Evolutionary conservation across 1,140 invertebrate species (phyloP).

Genomic region (Drosophila nikananu): DNA sequence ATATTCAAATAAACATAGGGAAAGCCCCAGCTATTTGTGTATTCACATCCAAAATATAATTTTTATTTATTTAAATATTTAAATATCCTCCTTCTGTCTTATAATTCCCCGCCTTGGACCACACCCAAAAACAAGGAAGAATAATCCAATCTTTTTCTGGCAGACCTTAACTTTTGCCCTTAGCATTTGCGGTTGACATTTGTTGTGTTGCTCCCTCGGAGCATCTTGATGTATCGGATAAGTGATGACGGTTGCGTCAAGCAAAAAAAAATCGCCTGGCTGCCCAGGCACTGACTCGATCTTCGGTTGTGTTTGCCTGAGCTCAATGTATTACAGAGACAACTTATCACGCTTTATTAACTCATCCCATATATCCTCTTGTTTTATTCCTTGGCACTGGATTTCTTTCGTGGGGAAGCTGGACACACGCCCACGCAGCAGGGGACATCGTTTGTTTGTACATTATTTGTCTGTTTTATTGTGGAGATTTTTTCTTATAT

Average conservation of each 20-base stretch:
- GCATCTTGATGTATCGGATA: constrained; percentile 40
- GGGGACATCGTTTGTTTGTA: constrained; percentile 41
- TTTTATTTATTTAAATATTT: neutral
- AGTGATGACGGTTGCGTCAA: constrained; percentile 46
- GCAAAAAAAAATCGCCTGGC: constrained; percentile 6
- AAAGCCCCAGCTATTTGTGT: too few species aligned
- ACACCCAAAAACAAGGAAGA: neutral
- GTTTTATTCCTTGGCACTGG: constrained; percentile 27
- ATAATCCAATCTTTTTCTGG: constrained; percentile 36
- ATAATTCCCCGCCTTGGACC: neutral
- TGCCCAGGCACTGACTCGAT: constrained; percentile 9
- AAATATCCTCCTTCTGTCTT: neutral
- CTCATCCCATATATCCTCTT: constrained; percentile 29
- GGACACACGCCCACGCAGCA: constrained; percentile 15
- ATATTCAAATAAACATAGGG: too few species aligned
- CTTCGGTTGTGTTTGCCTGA: constrained; percentile 42
- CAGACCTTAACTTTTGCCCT: constrained; percentile 18
- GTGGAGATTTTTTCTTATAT: constrained; percentile 25
- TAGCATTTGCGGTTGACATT: constrained; percentile 28
- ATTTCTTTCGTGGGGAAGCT: constrained; percentile 14
- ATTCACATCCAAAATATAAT: too few species aligned
- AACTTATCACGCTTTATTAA: constrained; percentile 71
- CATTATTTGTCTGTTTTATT: constrained; percentile 39
- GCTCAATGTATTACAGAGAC: constrained; percentile 60
- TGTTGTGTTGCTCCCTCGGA: neutral